Conservation (phyloP, 2,113 vertebrate species). For the Ameiurus melas region DNA sequence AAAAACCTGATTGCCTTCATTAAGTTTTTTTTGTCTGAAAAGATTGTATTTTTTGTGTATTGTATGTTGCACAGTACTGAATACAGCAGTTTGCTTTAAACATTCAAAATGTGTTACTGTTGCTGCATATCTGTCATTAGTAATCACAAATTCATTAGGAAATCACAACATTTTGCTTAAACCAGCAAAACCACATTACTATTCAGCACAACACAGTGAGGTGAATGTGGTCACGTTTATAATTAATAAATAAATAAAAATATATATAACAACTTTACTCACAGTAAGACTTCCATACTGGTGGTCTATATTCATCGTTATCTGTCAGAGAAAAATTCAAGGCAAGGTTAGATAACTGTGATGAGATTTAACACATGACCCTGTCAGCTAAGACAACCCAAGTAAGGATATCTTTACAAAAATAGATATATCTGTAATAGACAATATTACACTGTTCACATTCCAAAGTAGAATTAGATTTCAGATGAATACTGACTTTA, state of each 20-base stretch:
- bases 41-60: not conserved
- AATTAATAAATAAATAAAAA: too few species aligned
- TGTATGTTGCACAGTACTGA: not conserved
- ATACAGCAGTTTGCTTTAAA: not conserved
- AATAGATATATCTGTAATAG: not conserved
- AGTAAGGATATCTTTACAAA: too few species aligned
- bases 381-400: not conserved
- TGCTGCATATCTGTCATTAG: not conserved
- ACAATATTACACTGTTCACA: not conserved
- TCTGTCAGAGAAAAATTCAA: slow-evolving; percentile 73
- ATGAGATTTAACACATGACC: not conserved
- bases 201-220: not conserved
- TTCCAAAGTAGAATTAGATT: not conserved
- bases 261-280: slow-evolving; percentile 62
- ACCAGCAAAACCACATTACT: not conserved
- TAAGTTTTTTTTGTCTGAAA: not conserved
- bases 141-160: not conserved
- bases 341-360: not conserved
- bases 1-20: not conserved
- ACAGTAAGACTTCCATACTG: slow-evolving; percentile 91
- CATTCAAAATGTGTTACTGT: not conserved
- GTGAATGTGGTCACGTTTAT: not conserved
- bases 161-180: not conserved
- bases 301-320: slow-evolving; percentile 88
- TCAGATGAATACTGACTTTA: not conserved